Evolutionary conservation across 2,797 vertebrate genomes (phyloP).

Genomic region (Neoniphon sammara): DNA sequence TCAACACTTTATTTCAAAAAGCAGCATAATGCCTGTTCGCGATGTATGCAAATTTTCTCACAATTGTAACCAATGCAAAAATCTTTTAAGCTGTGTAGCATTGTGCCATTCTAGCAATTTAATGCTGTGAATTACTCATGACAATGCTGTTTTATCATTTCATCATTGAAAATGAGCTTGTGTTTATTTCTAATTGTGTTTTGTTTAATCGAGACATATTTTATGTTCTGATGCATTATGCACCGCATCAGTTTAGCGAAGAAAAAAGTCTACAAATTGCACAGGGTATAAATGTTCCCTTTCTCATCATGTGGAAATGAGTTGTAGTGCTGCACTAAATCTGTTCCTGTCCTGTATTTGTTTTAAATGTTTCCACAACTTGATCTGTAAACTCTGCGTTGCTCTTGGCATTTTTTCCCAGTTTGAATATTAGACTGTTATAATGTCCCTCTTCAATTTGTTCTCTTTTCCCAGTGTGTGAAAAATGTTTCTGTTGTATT

Average conservation of each 20-base stretch:
- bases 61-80: too few relatives aligned
- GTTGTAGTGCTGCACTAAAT: too few relatives aligned
- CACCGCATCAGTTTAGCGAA: conserved; percentile 42
- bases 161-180: neutral
- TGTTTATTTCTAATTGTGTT: neutral
- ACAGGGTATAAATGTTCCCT: neutral
- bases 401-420: too few relatives aligned
- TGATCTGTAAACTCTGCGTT: too few relatives aligned
- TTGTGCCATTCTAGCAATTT: neutral
- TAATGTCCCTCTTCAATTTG: too few relatives aligned
- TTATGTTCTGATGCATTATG: conserved; percentile 21
- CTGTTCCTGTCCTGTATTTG: too few relatives aligned
- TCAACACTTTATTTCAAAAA: neutral
- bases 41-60: neutral
- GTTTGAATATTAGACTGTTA: too few relatives aligned
- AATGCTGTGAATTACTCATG: neutral
- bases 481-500: too few relatives aligned
- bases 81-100: conserved; percentile 24
- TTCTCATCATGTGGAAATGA: too few relatives aligned
- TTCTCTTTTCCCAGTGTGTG: too few relatives aligned
- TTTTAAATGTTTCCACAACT: neutral
- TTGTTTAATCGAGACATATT: neutral
- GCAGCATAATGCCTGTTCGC: neutral
- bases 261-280: conserved; percentile 42
- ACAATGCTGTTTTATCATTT: neutral